These are phyloP conservation scores for Athalia circularis DNA, from an alignment of 2,888 invertebrate species.

Conservation along the genomic window DNA sequence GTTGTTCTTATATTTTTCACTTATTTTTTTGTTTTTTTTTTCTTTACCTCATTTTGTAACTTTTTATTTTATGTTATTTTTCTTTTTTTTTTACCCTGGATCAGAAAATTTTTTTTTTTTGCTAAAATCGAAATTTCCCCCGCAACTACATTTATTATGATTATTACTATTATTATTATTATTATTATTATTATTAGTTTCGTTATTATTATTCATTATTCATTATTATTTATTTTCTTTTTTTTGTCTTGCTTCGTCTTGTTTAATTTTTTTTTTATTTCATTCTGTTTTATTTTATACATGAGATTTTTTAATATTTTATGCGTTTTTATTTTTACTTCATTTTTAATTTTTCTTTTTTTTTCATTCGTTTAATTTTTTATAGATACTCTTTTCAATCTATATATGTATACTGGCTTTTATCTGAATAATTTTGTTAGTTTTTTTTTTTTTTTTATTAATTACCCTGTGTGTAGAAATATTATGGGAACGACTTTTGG, in stretches of 20 bases:
- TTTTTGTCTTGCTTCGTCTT: slow-evolving; percentile 46
- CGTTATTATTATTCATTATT: slow-evolving; percentile 49
- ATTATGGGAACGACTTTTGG: slow-evolving; percentile 56
- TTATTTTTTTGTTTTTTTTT: not conserved
- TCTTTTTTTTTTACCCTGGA: slow-evolving; percentile 69
- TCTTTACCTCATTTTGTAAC: not conserved
- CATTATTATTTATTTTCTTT: slow-evolving; percentile 30
- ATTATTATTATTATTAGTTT: slow-evolving; percentile 41
- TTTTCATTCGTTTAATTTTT: slow-evolving; percentile 51
- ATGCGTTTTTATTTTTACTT: slow-evolving; percentile 43
- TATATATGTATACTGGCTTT: slow-evolving; percentile 23
- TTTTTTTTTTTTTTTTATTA: slow-evolving; percentile 55
- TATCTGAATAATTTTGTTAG: slow-evolving; percentile 37
- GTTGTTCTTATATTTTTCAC: slow-evolving; percentile 57
- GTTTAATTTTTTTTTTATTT: slow-evolving; percentile 52
- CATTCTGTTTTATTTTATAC: slow-evolving; percentile 54
- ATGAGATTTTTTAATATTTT: slow-evolving; percentile 64
- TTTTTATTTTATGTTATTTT: slow-evolving; percentile 8
- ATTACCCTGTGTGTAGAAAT: slow-evolving; percentile 70
- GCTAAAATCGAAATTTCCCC: slow-evolving; percentile 67
- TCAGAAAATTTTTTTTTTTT: slow-evolving; percentile 69
- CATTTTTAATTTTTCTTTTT: slow-evolving; percentile 20
- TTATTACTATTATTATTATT: too few relatives aligned
- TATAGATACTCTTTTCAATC: slow-evolving; percentile 49
- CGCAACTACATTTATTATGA: slow-evolving; percentile 58